Evolutionary conservation across 1,140 invertebrate genomes (phyloP).

Genomic region (Andricus grossulariae): DNA sequence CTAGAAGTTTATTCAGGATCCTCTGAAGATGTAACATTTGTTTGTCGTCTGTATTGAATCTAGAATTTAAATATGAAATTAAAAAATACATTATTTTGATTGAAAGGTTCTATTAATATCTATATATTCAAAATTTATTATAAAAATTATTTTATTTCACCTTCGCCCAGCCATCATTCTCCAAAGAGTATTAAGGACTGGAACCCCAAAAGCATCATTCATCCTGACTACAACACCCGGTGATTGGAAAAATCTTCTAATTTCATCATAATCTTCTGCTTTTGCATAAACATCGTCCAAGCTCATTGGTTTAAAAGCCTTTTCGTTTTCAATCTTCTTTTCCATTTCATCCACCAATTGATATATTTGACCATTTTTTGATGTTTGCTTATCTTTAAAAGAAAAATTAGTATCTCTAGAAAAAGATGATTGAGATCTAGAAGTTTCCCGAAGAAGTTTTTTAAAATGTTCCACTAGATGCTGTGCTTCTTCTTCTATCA

Average conservation of each 20-base stretch:
- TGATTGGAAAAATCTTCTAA: conserved; percentile 54
- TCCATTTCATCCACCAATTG: conserved; percentile 47
- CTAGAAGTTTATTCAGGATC: conserved; percentile 83
- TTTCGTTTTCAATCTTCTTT: conserved; percentile 32
- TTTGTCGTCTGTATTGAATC: conserved; percentile 81
- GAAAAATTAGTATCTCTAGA: conserved; percentile 26
- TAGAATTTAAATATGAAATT: conserved; percentile 37
- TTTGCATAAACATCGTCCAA: conserved; percentile 68
- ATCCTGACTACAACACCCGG: conserved; percentile 77
- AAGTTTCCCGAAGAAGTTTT: conserved; percentile 43
- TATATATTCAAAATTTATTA: too few species aligned
- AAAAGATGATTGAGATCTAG: not conserved
- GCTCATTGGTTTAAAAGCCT: conserved; percentile 51
- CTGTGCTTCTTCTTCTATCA: conserved; percentile 82
- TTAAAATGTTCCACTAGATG: conserved; percentile 77
- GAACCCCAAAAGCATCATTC: conserved; percentile 84
- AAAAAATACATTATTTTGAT: too few species aligned
- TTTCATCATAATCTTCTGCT: conserved; percentile 62
- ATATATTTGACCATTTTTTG: conserved; percentile 66
- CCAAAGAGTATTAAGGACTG: conserved; percentile 91
- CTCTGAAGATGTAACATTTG: conserved; percentile 82
- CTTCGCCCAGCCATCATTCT: conserved; percentile 88
- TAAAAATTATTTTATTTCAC: conserved; percentile 57
- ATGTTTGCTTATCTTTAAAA: conserved; percentile 32
- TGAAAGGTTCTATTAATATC: too few species aligned